Conservation (phyloP, 2,888 invertebrate genomes). For the Oxyscelio sp. region DNA sequence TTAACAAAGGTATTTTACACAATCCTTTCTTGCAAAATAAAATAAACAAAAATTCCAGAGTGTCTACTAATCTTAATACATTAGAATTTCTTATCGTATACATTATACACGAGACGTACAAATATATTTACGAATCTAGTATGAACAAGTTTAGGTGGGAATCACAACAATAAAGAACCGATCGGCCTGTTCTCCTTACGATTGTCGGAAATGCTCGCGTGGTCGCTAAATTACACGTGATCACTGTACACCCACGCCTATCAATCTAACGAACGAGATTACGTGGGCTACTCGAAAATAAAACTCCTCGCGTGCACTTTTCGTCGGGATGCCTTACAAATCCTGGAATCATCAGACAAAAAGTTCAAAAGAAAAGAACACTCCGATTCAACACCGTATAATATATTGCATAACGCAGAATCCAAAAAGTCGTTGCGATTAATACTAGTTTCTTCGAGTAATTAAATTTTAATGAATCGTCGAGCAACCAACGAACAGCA, state of each 20-base stretch:
- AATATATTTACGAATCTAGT: background rate
- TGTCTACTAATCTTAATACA: no score
- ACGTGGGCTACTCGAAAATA: constrained; percentile 71
- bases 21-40: no score
- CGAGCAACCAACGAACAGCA: background rate
- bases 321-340: constrained; percentile 48
- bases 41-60: no score
- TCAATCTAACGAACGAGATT: constrained; percentile 56
- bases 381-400: constrained; percentile 26
- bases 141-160: constrained; percentile 44
- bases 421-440: background rate
- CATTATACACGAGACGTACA: no score
- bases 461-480: constrained; percentile 27
- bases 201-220: constrained; percentile 71
- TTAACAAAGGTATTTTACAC: no score
- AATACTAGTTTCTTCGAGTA: background rate
- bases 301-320: constrained; percentile 53
- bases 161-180: constrained; percentile 45
- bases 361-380: constrained; percentile 8
- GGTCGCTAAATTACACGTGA: constrained; percentile 68
- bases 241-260: constrained; percentile 61
- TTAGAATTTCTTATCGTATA: no score
- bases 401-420: constrained; percentile 21
- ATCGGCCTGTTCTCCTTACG: constrained; percentile 49
- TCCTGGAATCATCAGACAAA: constrained; percentile 40